These are phyloP conservation scores for Agelastica alni DNA, from an alignment of 2,888 invertebrate species.

Conservation along the genomic window DNA sequence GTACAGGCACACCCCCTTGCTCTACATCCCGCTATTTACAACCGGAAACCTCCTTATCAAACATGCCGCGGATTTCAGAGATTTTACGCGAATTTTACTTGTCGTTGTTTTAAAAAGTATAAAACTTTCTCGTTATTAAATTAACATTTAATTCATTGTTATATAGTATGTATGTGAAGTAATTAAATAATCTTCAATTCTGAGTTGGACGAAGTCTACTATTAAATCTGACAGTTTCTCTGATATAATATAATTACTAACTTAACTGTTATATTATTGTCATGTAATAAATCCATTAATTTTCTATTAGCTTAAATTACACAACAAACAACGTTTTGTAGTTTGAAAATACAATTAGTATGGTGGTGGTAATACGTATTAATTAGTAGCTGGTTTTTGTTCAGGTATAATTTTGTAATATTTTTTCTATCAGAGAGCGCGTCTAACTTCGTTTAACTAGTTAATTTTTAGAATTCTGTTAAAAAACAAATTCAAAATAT, in stretches of 20 bases:
- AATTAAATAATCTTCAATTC: conserved; percentile 9
- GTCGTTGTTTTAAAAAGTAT: not conserved
- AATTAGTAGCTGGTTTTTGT: no score
- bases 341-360: conserved; percentile 14
- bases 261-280: conserved; percentile 3
- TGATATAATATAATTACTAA: not conserved
- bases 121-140: conserved; percentile 5
- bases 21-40: no score
- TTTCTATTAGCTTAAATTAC: conserved; percentile 1
- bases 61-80: no score
- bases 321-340: conserved; percentile 4
- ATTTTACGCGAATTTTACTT: no score
- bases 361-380: no score
- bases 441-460: no score
- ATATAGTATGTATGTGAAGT: conserved; percentile 14
- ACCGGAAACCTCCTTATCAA: no score
- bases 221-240: conserved; percentile 7
- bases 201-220: not conserved
- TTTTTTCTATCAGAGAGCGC: no score
- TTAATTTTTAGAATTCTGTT: no score
- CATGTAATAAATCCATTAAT: conserved; percentile 5
- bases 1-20: no score
- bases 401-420: no score
- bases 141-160: conserved; percentile 14
- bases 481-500: no score